phyloP scores from a whole-genome alignment of 1,140 invertebrate genomes.

The Galleria mellonella region DNA sequence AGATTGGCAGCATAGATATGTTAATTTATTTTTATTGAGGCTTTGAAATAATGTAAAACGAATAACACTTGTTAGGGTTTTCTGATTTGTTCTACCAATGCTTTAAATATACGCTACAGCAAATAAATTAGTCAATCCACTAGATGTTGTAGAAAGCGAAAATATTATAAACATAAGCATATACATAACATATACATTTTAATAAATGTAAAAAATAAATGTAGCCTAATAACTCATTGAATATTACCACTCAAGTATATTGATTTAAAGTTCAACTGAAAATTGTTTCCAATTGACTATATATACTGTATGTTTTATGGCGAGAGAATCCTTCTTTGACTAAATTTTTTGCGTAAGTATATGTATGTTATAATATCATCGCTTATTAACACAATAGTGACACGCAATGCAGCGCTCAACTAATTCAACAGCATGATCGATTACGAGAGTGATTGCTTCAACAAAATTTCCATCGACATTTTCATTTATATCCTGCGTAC shows the following conservation, averaged over 20 bases:
- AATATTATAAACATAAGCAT: conserved; percentile 23
- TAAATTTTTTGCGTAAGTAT: too few species aligned
- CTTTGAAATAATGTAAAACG: not conserved
- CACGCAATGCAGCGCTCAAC: conserved; percentile 32
- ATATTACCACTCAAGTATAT: too few species aligned
- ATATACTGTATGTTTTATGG: too few species aligned
- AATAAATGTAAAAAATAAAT: too few species aligned
- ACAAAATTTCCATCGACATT: conserved; percentile 20
- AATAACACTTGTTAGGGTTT: conserved; percentile 6
- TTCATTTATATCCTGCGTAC: conserved; percentile 42
- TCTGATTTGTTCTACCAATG: conserved; percentile 2
- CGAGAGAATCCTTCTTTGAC: too few species aligned
- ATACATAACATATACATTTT: conserved; percentile 6
- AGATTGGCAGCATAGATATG: conserved; percentile 6
- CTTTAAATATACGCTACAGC: conserved; percentile 23
- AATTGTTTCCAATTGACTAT: too few species aligned
- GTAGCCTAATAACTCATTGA: too few species aligned
- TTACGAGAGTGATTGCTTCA: conserved; percentile 21
- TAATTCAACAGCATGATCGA: conserved; percentile 18
- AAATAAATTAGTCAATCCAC: conserved; percentile 29
- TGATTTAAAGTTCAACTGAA: too few species aligned
- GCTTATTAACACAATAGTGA: conserved; percentile 26
- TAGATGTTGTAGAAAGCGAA: conserved; percentile 7
- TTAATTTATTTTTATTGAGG: conserved; percentile 1
- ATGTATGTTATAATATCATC: conserved; percentile 48